Evolutionary conservation across 2,888 invertebrate species (phyloP), one percentile per base, ranked within the genome.

Genomic region (Apodemia zela): DNA sequence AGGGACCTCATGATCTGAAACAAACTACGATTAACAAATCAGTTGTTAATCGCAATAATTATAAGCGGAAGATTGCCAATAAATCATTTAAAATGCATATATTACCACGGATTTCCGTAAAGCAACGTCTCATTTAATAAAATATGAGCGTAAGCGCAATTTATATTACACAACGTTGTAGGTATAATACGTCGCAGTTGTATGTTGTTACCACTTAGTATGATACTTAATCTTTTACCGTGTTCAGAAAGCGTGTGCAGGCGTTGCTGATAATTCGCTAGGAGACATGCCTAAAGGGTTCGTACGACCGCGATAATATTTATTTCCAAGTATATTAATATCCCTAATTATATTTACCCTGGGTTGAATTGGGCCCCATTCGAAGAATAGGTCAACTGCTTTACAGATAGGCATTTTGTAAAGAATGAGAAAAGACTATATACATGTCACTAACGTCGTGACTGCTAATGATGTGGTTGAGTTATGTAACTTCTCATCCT

Each of bases 161-260:
- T 45, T 45, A 45, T 45, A 45, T 54, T 54, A 21, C 54, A 54
- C 54, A 54, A 54, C 54, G 54, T 45, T n/a, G n/a, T 54, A 54
- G 54, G 54, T 54, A 25, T 25, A 54, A 54, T 54, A 54, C 54
- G 15, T 54, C 69, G 72, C 75, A 71, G 75, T 77, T 54, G 25
- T 15, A 25, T 51, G 51, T 51, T 18, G 18, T 21, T 21, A 21
- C 25, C n/a, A 67, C 76, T 81, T 84, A 87, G 81, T 87, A 86
- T 81, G 74, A 82, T 84, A 85, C 81, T 87, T 83, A 85, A 77
- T 71, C 77, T 70, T 80, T 88, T 54, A 87, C 76, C 73, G 85
- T 87, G 90, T 84, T 82, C 89, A 89, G 90, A 90, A 90, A 90
- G 90, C 89, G 89, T 90, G 82, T 77, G 81, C 79, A 73, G 83